Percentiles rank a stretch among this genome's conserved stretches.
Conservation (phyloP, 2,888 invertebrate species). For the Metellina segmentata region DNA sequence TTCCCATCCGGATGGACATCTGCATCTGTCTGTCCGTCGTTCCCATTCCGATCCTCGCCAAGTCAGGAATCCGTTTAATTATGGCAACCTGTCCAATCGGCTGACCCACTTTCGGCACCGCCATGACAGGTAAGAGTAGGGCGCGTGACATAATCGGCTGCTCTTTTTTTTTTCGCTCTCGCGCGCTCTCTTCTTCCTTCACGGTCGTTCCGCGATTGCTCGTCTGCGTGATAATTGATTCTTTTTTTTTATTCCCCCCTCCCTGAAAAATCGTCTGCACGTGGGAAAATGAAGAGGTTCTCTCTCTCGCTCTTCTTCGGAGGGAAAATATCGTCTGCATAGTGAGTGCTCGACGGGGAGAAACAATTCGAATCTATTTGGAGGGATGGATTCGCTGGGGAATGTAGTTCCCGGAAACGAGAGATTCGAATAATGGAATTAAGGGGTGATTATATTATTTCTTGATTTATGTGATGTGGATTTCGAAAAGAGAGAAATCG, state of each 20-base stretch:
- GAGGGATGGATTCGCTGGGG: no score
- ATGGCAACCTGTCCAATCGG: conserved; percentile 65
- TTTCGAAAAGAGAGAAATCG: no score
- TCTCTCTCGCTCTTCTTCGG: background rate
- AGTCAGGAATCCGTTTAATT: conserved; percentile 61
- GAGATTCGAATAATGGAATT: no score
- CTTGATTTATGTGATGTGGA: no score
- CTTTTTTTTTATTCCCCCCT: no score
- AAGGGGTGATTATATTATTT: no score
- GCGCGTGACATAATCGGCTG: conserved; percentile 51
- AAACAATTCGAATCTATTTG: no score
- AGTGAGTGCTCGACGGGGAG: background rate
- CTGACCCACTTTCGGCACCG: conserved; percentile 52
- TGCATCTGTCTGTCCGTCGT: no score
- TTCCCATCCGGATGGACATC: no score
- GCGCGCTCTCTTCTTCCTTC: background rate
- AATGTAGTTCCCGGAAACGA: no score
- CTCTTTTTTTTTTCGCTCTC: background rate
- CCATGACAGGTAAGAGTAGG: conserved; percentile 64
- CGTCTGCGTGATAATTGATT: conserved; percentile 52
- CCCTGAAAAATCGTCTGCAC: background rate
- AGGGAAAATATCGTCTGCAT: background rate
- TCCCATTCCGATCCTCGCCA: background rate
- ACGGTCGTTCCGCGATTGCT: background rate
- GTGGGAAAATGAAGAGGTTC: background rate